Percentiles rank a stretch among this genome's conserved stretches.
phyloP scores from a whole-genome alignment of 1,140 invertebrate genomes.

The Lanistes nyassanus region DNA sequence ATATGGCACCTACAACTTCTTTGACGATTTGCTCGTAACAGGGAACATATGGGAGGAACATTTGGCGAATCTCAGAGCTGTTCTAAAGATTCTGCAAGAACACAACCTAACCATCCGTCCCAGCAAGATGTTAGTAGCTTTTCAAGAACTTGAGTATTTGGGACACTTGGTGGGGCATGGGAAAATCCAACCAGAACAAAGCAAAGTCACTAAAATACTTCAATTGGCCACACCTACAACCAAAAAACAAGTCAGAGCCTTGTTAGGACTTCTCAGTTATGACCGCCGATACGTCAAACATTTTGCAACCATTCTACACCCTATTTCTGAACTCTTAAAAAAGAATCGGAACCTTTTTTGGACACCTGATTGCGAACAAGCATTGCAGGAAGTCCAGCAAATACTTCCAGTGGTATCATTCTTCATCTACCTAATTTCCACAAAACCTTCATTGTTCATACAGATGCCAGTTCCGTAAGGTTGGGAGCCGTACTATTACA shows the following conservation, averaged over 20 bases:
- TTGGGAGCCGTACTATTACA: conserved; percentile 1
- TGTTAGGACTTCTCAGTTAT: neutral
- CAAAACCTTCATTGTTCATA: neutral
- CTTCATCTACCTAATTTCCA: too few species aligned
- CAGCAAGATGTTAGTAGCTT: neutral
- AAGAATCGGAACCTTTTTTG: neutral
- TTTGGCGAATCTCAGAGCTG: neutral
- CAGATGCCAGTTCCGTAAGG: neutral
- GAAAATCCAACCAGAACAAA: conserved; percentile 1
- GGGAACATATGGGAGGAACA: neutral
- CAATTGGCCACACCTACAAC: neutral
- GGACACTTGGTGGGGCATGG: conserved; percentile 1
- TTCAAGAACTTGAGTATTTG: neutral
- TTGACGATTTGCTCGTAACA: neutral
- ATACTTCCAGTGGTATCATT: too few species aligned
- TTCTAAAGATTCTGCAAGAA: neutral
- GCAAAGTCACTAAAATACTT: too few species aligned
- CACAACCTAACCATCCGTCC: too few species aligned
- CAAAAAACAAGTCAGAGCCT: conserved; percentile 8
- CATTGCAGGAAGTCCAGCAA: too few species aligned
- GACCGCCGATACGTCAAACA: neutral
- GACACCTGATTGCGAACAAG: neutral
- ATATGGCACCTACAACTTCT: neutral
- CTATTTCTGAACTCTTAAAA: conserved; percentile 1
- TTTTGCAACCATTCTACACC: neutral